Percentiles rank a stretch among this genome's conserved stretches.
These are phyloP conservation scores for Siderastrea radians DNA, from an alignment of 92 coral and sea anemone species.

Conservation along the genomic window DNA sequence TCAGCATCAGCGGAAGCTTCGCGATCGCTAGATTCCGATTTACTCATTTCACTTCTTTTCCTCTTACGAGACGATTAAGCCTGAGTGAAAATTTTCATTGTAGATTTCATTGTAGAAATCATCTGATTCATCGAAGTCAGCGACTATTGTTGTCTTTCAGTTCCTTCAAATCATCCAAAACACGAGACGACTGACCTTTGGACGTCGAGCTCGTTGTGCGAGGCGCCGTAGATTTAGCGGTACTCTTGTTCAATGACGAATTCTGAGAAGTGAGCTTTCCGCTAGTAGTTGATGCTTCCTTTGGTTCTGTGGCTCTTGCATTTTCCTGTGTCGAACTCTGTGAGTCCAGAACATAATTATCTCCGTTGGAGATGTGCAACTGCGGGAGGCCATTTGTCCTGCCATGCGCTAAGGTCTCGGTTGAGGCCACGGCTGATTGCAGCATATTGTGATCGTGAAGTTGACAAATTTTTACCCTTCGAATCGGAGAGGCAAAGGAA, in stretches of 20 bases:
- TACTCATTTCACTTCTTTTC: slow-evolving; percentile 41
- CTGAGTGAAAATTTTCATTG: slow-evolving; percentile 23
- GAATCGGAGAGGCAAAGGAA: not conserved
- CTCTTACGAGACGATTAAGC: no score
- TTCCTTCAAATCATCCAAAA: slow-evolving; percentile 1
- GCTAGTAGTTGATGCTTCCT: not conserved
- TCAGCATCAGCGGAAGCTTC: slow-evolving; percentile 2
- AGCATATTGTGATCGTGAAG: not conserved
- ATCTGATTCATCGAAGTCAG: not conserved
- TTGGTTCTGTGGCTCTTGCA: not conserved
- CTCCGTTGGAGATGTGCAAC: not conserved
- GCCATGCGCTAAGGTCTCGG: no score
- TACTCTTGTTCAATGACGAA: not conserved
- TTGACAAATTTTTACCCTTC: slow-evolving; percentile 4
- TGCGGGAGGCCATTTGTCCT: not conserved
- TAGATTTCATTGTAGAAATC: no score
- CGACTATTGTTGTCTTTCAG: slow-evolving; percentile 6
- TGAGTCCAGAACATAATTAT: not conserved
- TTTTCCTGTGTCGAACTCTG: not conserved
- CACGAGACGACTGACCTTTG: slow-evolving; percentile 4
- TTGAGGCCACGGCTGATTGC: slow-evolving; percentile 10
- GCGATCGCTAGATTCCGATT: not conserved
- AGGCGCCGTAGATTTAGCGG: not conserved
- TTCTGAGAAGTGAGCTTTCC: not conserved
- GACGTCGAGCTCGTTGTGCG: slow-evolving; percentile 8